Evolutionary conservation across 2,797 vertebrate genomes (phyloP).

Genomic region (Balearica regulorum): DNA sequence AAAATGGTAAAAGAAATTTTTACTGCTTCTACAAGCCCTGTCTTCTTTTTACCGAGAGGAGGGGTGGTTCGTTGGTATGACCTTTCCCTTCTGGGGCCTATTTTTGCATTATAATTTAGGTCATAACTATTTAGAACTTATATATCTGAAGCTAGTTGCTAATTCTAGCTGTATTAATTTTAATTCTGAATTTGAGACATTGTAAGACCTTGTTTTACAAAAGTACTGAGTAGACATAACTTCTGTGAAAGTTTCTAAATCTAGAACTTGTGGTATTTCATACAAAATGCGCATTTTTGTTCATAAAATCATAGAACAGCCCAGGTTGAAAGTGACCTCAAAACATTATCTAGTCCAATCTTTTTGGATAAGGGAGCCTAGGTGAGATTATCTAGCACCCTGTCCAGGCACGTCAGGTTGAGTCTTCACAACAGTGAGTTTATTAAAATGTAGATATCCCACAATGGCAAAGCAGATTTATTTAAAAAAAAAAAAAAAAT

Average conservation of each 20-base stretch:
- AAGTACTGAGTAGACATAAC: not conserved
- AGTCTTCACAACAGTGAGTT: not conserved
- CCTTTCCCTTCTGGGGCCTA: slow-evolving; percentile 5
- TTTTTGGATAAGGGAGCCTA: not conserved
- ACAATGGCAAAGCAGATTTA: not conserved
- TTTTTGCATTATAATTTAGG: slow-evolving; percentile 44
- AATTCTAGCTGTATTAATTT: slow-evolving; percentile 38
- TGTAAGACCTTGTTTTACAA: not conserved
- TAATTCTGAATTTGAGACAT: not conserved
- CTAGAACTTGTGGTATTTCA: not conserved
- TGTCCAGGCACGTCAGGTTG: not conserved
- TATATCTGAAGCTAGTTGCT: slow-evolving; percentile 3
- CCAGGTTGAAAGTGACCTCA: not conserved
- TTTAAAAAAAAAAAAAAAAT: not conserved
- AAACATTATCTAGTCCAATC: not conserved
- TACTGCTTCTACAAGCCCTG: not conserved
- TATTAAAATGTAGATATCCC: not conserved
- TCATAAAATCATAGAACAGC: not conserved
- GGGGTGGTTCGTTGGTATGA: not conserved
- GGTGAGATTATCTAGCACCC: not conserved
- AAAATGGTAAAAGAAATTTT: not conserved
- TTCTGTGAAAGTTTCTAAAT: not conserved
- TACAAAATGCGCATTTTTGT: not conserved
- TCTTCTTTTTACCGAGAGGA: not conserved
- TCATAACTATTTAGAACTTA: slow-evolving; percentile 21